Percentiles rank a stretch among this genome's conserved stretches.
phyloP scores from a whole-genome alignment of 2,113 vertebrate species.

The cattle (Bos taurus) region DNA sequence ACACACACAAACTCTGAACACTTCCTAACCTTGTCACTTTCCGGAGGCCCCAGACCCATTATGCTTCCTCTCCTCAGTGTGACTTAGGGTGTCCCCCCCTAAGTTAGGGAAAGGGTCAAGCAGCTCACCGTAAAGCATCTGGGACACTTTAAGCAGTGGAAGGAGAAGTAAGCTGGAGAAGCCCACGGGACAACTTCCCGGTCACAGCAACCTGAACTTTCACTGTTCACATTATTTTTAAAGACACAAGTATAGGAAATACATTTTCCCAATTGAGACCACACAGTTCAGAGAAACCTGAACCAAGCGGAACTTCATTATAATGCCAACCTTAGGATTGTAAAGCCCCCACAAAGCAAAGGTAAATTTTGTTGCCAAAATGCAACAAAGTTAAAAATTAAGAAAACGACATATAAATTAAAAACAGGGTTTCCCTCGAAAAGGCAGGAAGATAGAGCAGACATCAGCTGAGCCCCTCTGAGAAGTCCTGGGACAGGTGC shows the following conservation, averaged over 20 bases:
- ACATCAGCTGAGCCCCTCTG: slow-evolving; percentile 14
- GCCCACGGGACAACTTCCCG: background rate
- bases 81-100: background rate
- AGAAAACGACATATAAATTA: slow-evolving; percentile 68
- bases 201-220: background rate
- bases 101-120: background rate
- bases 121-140: background rate
- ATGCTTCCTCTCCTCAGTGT: background rate
- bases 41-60: background rate
- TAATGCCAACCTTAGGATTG: slow-evolving; percentile 40
- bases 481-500: background rate
- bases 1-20: background rate
- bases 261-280: slow-evolving; percentile 42
- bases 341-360: slow-evolving; percentile 54
- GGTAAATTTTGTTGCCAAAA: slow-evolving; percentile 70
- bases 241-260: slow-evolving; percentile 40
- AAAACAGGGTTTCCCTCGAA: slow-evolving; percentile 29
- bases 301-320: slow-evolving; percentile 49
- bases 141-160: background rate
- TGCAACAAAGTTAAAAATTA: slow-evolving; percentile 69
- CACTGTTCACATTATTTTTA: slow-evolving; percentile 56
- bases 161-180: background rate
- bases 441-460: slow-evolving; percentile 49
- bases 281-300: slow-evolving; percentile 56
- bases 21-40: background rate